Base-by-base conservation (phyloP, 2,113 vertebrate species). In the Tringa solitaria region DNA sequence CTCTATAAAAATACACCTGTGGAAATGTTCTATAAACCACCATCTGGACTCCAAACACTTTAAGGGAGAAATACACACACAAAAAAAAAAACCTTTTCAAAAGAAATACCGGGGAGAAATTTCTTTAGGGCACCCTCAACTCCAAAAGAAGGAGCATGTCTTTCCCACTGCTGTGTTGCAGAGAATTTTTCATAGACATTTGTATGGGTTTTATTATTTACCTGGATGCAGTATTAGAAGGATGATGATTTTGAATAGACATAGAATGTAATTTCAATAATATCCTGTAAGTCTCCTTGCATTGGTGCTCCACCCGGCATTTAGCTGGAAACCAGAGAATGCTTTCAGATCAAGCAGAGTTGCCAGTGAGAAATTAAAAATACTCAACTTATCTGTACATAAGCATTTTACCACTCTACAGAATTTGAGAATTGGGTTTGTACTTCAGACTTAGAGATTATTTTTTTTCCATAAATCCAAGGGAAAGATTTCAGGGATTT, bases 401-500 rank as follows among this genome's bases (percentile, higher is more conserved):
- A 35, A 76, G 57, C 48, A 50, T 95, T 89, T 84, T 68, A 30
- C 82, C 69, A 82, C 70, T 85, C 41, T 37, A 27, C 35, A 80
- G 92, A 81, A 87, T 75, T 59, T 27, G 16, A 83, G 46, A 74
- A 82, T 88, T 93, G 54, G 18, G 12, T 28, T 82, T 94, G 37
- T 89, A 67, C 50, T 91, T 94, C 76, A 51, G 63, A 86, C 50
- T 70, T 35, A 78, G 28, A 56, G 57, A 43, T 53, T 67, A 79
- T 64, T 77, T 79, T 92, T 92, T 93, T 92, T 20, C 56, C 91
- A 92, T 95, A 94, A 77, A 93, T 92, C 89, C 72, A 92, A 91
- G 93, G 95, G 83, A 95, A 92, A 95, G 61, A 96, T 95, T 98
- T 98, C 97, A 98, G 98, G 97, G 97, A 98, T 95, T 97, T 97